Percentiles rank a stretch among this genome's conserved stretches.
phyloP scores from a whole-genome alignment of 2,113 vertebrate genomes.

The Scomber scombrus region DNA sequence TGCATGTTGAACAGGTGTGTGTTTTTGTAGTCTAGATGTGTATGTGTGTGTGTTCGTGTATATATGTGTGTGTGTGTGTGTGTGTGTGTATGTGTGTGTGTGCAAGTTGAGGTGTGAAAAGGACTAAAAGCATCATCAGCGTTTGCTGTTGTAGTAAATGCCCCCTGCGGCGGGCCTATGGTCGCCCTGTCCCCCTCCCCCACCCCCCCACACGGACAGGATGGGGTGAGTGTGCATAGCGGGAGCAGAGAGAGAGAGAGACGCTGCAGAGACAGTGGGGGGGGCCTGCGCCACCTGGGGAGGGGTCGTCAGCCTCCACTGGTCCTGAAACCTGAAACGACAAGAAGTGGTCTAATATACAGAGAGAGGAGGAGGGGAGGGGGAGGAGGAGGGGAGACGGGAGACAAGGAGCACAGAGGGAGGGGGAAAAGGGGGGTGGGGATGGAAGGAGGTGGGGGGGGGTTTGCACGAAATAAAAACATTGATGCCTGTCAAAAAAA shows the following conservation, averaged over 20 bases:
- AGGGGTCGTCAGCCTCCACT: conserved; percentile 89
- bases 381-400: conserved; percentile 47
- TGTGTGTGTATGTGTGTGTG: conserved; percentile 22
- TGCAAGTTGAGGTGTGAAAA: conserved; percentile 46
- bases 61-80: background rate
- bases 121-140: conserved; percentile 80
- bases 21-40: conserved; percentile 32
- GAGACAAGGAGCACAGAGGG: conserved; percentile 52
- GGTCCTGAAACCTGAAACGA: conserved; percentile 91
- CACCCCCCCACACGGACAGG: conserved; percentile 86
- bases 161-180: conserved; percentile 84
- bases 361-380: conserved; percentile 75
- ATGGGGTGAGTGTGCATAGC: conserved; percentile 89
- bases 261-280: conserved; percentile 87
- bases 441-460: background rate
- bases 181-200: conserved; percentile 85
- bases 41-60: background rate
- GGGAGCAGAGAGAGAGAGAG: conserved; percentile 88
- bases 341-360: conserved; percentile 91
- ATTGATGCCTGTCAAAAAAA: conserved; percentile 36
- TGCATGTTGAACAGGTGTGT: conserved; percentile 28
- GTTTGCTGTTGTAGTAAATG: conserved; percentile 89
- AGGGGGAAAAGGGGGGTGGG: background rate
- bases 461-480: conserved; percentile 56
- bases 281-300: conserved; percentile 87